Base-by-base conservation (phyloP, 2,888 invertebrate species). In the Athalia rosae region DNA sequence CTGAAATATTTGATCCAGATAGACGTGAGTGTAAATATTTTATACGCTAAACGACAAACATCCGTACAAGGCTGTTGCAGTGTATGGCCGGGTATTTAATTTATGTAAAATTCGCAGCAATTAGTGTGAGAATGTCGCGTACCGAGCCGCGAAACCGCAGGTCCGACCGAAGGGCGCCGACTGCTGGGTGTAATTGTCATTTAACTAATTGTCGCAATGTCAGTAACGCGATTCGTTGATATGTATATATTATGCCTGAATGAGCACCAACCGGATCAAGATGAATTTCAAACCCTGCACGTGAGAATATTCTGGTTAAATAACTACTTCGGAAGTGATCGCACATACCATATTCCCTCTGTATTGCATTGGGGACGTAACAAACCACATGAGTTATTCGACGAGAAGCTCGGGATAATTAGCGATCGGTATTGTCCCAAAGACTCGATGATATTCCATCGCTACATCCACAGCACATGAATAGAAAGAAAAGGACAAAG, bases 121-220 rank as follows among this genome's bases (percentile, higher is more conserved):
- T 86, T 83, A 82, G 79, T 85, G 85, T 86, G 85, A 82, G 85
- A 86, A 85, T 73, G 41, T 69, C 48, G 66, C 43, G n/a, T n/a
- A n/a, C n/a, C n/a, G n/a, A n/a, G n/a, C n/a, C n/a, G n/a, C 67
- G 7, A 53, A 41, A 11, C 45, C 15, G 28, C 41, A 74, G 74
- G 74, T 74, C 74, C 59, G 47, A 4, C 13, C 28, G 59, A 48
- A 41, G 61, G 74, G 48, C n/a, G 8, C n/a, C 61, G 45, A 50
- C 61, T 8, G 13, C 11, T 28, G 47, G 15, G 47, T 48, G 47
- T 74, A 74, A 74, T 74, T 74, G 74, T 74, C 74, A 74, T 74
- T 74, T 58, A 74, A 8, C 74, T 74, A 74, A 74, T 74, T 74
- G 74, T 74, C 61, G 74, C 74, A 74, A 62, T 74, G 74, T 74